Base-by-base conservation (phyloP, 1,140 invertebrate species). In the Odontomachus brunneus region DNA sequence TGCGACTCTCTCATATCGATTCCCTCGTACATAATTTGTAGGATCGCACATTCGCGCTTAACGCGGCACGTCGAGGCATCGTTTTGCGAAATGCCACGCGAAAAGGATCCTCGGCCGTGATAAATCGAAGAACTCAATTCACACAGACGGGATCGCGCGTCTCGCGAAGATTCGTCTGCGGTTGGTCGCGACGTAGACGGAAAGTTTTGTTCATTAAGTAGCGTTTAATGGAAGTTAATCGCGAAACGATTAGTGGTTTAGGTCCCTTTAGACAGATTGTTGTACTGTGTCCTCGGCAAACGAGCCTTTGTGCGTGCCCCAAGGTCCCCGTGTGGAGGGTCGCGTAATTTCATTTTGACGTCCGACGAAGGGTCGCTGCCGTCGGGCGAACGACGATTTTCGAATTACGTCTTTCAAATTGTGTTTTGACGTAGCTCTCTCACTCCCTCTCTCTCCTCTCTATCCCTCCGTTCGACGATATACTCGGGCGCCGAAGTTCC, bases 261-360 rank as follows among this genome's bases (percentile, higher is more conserved):
- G 90, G 85, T 90, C 90, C 92, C 90, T 91, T 91, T 86, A 87
- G 89, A 86, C 89, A 91, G 91, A 93, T 92, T 92, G 91, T 92
- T 91, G 90, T 91, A 89, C 91, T 84, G 91, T 87, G 78, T 93
- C 88, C 91, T 92, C 90, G 72, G 84, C 91, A 92, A 93, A 92
- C 91, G 92, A 93, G 92, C 91, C 92, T 93, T 93, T 94, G 92
- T 93, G 88, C 89, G 84, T 84, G 73, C 88, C 88, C 90, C 86
- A 85, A 87, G 81, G 83, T 81, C 65, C 87, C 80, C 81, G 80
- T 73, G 85, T 75, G 88, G 90, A 93, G 93, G 94, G 93, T 93
- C 91, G 91, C 89, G 91, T 94, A 94, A 94, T 94, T 94, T 94
- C 93, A 94, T 94, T 94, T 94, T 89, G 91, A 92, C 91, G 90